Percentiles rank a stretch among this genome's conserved stretches.
These are phyloP conservation scores for Schizothorax lantsangensis DNA, from an alignment of 2,797 vertebrate species.

Conservation along the genomic window DNA sequence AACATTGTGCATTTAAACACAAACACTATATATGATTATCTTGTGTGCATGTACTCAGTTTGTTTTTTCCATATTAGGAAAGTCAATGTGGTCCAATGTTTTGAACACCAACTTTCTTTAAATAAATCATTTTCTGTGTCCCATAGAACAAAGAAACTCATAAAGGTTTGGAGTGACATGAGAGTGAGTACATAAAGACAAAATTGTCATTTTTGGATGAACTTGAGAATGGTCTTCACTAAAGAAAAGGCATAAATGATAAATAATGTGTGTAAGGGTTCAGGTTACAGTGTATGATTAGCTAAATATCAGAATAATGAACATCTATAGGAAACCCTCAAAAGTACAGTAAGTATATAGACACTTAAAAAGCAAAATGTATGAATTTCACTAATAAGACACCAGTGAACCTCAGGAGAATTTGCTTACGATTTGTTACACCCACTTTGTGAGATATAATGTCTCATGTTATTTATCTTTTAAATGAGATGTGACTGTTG, in stretches of 20 bases:
- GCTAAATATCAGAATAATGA: neutral
- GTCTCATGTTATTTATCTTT: no score
- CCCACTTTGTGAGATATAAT: neutral
- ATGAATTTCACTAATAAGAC: neutral
- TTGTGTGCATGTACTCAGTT: neutral
- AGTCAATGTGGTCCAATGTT: neutral
- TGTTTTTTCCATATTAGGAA: neutral
- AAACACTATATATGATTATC: slow-evolving; percentile 3
- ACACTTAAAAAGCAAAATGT: neutral
- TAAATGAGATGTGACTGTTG: neutral
- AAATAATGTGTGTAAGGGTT: neutral
- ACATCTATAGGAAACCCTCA: neutral
- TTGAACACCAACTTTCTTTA: neutral
- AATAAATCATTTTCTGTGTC: neutral
- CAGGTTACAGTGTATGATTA: neutral
- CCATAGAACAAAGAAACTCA: neutral
- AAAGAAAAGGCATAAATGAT: neutral
- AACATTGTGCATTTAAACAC: neutral
- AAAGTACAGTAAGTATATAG: neutral
- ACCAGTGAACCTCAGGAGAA: no score
- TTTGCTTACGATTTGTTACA: no score
- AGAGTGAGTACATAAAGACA: neutral
- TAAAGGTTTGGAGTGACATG: neutral
- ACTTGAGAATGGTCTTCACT: neutral
- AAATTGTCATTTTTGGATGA: neutral